Evolutionary conservation across 1,140 invertebrate genomes (phyloP), one percentile per base, ranked within the genome.

Genomic region (Polyergus mexicanus): DNA sequence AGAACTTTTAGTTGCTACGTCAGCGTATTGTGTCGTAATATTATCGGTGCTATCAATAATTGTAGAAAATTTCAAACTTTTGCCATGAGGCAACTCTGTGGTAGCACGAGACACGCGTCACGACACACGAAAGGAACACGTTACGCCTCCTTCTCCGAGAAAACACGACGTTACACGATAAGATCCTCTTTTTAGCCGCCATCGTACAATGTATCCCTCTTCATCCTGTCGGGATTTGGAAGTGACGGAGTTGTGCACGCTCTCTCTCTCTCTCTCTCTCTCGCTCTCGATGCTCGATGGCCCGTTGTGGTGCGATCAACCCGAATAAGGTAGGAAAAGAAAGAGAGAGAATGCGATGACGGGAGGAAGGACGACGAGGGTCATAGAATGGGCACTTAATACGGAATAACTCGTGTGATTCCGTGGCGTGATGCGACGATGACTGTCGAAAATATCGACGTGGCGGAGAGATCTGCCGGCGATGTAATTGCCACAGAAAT

Each of bases 321-420:
- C 84, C 84, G 80, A 90, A 90, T 90, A 90, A 90, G 86, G 84
- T 38, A 51, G 69, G 62, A 16, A 28, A 25, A 51, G 60, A 71
- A 28, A 72, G 32, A 58, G 65, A 6, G 77, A 78, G 11, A 35
- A 35, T 16, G 47, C 13, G 80, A 63, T 10, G 47, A n/a, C 19
- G 47, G 47, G 47, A 25, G 32, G 44, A 86, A n/a, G 76, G 44
- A 65, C 62, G 44, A 65, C 62, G 85, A 89, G 51, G 78, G 68
- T 76, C 63, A 58, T 81, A 85, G 89, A 90, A 90, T 90, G 88
- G 85, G 56, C 89, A 85, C 85, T 90, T 89, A 89, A 90, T 90
- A 89, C 88, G 66, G 77, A 89, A 89, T 89, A 89, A 89, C 84
- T 76, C 28, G 85, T 89, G 77, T 89, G 76, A 89, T 77, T 86